These are phyloP conservation scores for Diachasmimorpha longicaudata DNA, from an alignment of 1,140 invertebrate genomes.

Conservation along the genomic window DNA sequence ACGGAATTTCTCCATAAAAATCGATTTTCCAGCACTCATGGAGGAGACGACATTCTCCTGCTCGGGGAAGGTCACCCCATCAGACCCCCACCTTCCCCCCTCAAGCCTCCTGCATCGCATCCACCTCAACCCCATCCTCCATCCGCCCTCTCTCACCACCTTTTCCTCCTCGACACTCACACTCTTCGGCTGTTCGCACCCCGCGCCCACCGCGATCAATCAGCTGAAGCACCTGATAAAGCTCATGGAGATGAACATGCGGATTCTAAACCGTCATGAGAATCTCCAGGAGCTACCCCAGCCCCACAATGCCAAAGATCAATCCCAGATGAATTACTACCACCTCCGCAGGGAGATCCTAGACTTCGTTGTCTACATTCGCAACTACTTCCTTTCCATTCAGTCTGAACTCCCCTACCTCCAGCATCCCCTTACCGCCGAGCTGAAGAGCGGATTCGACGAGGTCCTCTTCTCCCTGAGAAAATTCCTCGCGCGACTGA, in stretches of 20 bases:
- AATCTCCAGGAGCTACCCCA: constrained; percentile 7
- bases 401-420: constrained; percentile 37
- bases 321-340: constrained; percentile 43
- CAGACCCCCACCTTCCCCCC: background rate
- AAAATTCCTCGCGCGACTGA: constrained; percentile 44
- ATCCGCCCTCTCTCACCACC: background rate
- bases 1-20: no score
- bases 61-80: background rate
- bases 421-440: constrained; percentile 37
- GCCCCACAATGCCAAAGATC: constrained; percentile 26
- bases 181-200: background rate
- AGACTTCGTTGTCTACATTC: constrained; percentile 48
- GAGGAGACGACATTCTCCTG: background rate
- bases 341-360: constrained; percentile 41
- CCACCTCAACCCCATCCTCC: background rate
- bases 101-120: background rate
- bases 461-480: constrained; percentile 42
- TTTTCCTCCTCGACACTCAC: background rate
- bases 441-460: constrained; percentile 42
- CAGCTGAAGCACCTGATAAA: background rate
- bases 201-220: background rate
- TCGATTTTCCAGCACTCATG: no score
- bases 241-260: background rate
- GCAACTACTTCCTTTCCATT: constrained; percentile 48
- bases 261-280: constrained; percentile 48